Evolutionary conservation across 2,888 invertebrate species (phyloP).

Genomic region (Homarus gammarus): DNA sequence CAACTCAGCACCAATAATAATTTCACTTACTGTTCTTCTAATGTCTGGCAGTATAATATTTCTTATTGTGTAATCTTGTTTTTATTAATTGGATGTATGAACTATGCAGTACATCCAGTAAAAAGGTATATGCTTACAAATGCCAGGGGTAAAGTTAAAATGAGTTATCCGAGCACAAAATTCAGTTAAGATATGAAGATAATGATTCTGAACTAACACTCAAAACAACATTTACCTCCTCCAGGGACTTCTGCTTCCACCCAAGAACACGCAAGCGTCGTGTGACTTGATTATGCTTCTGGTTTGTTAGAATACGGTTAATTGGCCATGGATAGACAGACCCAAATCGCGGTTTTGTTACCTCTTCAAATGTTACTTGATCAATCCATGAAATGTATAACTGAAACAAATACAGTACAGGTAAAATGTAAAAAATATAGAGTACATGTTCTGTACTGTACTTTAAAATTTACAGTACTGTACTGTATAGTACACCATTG

Average conservation of each 20-base stretch:
- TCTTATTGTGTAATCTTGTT: too few species aligned
- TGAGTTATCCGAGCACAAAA: too few species aligned
- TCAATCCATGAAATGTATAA: constrained; percentile 93
- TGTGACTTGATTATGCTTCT: constrained; percentile 86
- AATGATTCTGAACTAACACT: too few species aligned
- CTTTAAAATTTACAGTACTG: not conserved
- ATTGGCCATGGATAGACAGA: constrained; percentile 96
- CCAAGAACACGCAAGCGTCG: constrained; percentile 88
- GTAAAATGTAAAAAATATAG: too few species aligned
- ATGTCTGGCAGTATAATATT: too few species aligned
- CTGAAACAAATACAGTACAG: constrained; percentile 81
- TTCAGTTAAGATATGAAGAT: too few species aligned
- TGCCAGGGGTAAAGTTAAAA: too few species aligned
- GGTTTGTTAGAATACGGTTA: constrained; percentile 88
- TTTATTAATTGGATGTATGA: too few species aligned
- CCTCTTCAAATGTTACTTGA: constrained; percentile 86
- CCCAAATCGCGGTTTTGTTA: constrained; percentile 91
- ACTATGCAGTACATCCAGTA: too few species aligned
- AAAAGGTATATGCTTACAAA: too few species aligned
- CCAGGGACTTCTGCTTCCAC: constrained; percentile 89
- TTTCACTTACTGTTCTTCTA: too few species aligned
- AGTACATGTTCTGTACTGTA: not conserved
- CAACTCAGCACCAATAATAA: too few species aligned
- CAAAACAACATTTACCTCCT: constrained; percentile 85
- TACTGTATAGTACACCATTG: not conserved